These are phyloP conservation scores for Cepaea nemoralis DNA, from an alignment of 1,140 invertebrate genomes.

Conservation along the genomic window DNA sequence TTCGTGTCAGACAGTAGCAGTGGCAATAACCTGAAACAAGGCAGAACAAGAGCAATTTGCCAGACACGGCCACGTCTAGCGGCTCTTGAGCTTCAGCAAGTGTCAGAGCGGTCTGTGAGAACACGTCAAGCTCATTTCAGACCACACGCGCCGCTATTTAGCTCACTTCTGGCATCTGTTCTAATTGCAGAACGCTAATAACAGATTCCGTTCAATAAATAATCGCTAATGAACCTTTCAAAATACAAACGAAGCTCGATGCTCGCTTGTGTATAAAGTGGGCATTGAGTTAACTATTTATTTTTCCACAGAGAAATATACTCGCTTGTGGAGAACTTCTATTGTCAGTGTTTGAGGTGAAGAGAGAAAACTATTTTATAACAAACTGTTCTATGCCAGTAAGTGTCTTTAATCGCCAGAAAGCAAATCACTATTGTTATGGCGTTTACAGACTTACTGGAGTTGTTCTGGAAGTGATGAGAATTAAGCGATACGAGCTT, in stretches of 20 bases:
- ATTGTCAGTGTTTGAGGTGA: too few species aligned
- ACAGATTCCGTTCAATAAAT: constrained; percentile 3
- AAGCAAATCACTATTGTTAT: too few species aligned
- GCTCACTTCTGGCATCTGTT: neutral
- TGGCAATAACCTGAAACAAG: neutral
- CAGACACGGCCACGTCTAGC: neutral
- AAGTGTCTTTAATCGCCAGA: too few species aligned
- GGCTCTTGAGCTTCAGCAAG: neutral
- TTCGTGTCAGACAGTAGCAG: neutral
- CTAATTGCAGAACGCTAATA: neutral
- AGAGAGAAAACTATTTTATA: too few species aligned
- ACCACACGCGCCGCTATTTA: neutral
- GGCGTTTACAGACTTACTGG: too few species aligned
- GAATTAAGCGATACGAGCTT: too few species aligned
- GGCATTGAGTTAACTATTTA: neutral
- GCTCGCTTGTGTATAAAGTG: neutral
- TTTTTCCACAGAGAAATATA: too few species aligned
- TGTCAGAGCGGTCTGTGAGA: neutral
- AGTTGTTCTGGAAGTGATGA: too few species aligned
- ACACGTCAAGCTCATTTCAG: neutral
- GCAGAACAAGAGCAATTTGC: neutral
- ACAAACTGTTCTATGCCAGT: too few species aligned
- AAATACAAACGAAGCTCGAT: neutral
- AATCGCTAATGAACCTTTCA: neutral
- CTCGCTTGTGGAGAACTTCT: too few species aligned